phyloP scores from a whole-genome alignment of 2,888 invertebrate species.

The Enchytraeus crypticus region DNA sequence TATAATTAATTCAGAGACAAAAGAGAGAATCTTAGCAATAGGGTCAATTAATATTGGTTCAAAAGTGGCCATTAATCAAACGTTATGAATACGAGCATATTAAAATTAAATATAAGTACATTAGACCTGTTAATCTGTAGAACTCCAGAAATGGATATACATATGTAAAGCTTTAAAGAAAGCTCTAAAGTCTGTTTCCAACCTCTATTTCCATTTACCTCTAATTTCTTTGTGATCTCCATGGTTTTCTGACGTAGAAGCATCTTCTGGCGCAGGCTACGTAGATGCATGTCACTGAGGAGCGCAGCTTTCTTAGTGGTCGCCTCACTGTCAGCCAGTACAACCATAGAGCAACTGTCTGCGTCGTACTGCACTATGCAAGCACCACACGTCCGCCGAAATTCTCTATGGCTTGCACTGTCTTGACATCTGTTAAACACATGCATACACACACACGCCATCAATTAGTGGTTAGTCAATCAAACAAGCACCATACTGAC shows the following conservation, averaged over 20 bases:
- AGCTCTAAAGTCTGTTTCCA: too few relatives aligned
- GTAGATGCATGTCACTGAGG: slow-evolving; percentile 92
- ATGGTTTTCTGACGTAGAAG: slow-evolving; percentile 86
- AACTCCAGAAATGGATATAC: too few relatives aligned
- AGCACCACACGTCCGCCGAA: slow-evolving; percentile 84
- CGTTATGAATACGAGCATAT: too few relatives aligned
- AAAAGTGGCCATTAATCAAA: too few relatives aligned
- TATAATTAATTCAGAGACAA: background rate
- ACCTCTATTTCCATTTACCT: slow-evolving; percentile 50
- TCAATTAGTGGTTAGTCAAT: too few relatives aligned
- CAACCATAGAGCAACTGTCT: slow-evolving; percentile 72
- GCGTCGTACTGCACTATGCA: slow-evolving; percentile 80
- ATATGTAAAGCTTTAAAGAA: too few relatives aligned
- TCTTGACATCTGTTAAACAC: slow-evolving; percentile 34
- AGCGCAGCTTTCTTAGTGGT: slow-evolving; percentile 71
- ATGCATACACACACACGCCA: background rate
- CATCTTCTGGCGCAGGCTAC: slow-evolving; percentile 58
- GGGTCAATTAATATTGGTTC: too few relatives aligned
- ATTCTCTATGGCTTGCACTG: slow-evolving; percentile 80
- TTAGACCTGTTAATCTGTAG: too few relatives aligned
- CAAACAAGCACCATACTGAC: too few relatives aligned
- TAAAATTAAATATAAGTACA: too few relatives aligned
- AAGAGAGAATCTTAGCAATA: background rate
- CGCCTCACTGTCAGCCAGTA: slow-evolving; percentile 54
- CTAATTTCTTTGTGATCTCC: slow-evolving; percentile 87